phyloP scores from a whole-genome alignment of 2,113 vertebrate genomes.

The Pluvianellus socialis region DNA sequence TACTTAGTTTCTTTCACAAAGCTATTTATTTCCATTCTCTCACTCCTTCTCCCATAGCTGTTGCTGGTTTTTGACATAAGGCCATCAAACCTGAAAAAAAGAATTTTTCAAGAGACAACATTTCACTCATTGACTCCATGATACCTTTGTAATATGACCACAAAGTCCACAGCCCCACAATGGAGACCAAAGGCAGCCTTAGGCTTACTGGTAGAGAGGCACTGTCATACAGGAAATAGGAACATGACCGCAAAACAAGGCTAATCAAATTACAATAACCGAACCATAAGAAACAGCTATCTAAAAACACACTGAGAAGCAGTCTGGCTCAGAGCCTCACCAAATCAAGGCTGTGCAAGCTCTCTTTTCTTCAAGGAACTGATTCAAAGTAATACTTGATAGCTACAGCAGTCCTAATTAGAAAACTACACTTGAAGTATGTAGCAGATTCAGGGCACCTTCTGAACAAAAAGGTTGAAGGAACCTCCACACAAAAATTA shows the following conservation, averaged over 20 bases:
- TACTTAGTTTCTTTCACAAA: not conserved
- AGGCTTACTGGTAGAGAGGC: not conserved
- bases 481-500: not conserved
- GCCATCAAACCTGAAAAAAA: not conserved
- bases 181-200: not conserved
- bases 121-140: not conserved
- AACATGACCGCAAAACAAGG: not conserved
- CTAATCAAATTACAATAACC: not conserved
- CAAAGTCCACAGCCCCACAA: not conserved
- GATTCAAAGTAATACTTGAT: not conserved
- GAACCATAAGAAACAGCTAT: not conserved
- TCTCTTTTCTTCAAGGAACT: not conserved
- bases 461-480: not conserved
- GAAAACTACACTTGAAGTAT: not conserved
- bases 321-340: not conserved
- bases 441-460: not conserved
- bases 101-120: not conserved
- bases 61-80: not conserved
- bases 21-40: not conserved
- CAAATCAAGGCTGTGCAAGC: not conserved
- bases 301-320: not conserved
- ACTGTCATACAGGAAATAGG: not conserved
- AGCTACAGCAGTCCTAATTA: not conserved
- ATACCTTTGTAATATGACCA: not conserved
- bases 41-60: not conserved